Conservation (phyloP, 1,140 invertebrate species). For the Monomorium pharaonis region DNA sequence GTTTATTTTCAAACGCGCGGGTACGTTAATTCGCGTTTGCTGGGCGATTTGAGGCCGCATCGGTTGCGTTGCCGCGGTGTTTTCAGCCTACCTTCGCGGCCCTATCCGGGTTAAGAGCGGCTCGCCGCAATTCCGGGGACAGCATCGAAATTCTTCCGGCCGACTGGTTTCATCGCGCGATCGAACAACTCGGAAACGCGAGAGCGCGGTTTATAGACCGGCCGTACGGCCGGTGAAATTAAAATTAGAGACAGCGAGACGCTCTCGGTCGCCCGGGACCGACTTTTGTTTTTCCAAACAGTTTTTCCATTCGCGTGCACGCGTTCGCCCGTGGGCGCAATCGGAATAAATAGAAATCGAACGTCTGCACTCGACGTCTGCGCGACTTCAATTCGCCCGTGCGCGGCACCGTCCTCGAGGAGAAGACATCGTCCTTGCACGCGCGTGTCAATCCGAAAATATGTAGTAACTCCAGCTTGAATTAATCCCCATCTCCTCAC, state of each 20-base stretch:
- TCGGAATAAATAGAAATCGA: not conserved
- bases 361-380: not conserved
- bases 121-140: slow-evolving; percentile 57
- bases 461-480: not conserved
- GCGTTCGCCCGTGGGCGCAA: not conserved
- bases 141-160: slow-evolving; percentile 61
- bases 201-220: slow-evolving; percentile 24
- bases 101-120: slow-evolving; percentile 56
- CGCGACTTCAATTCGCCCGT: not conserved
- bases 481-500: slow-evolving; percentile 18
- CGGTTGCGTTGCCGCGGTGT: slow-evolving; percentile 32
- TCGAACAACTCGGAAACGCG: slow-evolving; percentile 36
- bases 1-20: slow-evolving; percentile 26
- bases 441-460: slow-evolving; percentile 1
- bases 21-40: slow-evolving; percentile 37
- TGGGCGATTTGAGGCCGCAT: slow-evolving; percentile 28
- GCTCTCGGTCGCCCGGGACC: not conserved
- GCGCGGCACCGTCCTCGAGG: not conserved
- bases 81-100: slow-evolving; percentile 60
- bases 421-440: not conserved
- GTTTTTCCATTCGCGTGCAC: slow-evolving; percentile 20
- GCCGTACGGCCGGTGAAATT: slow-evolving; percentile 10
- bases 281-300: slow-evolving; percentile 8
- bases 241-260: slow-evolving; percentile 36
- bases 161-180: slow-evolving; percentile 56